Percentiles rank a stretch among this genome's conserved stretches.
Evolutionary conservation across 23 tunicate genomes (phyloP).

Genomic region (Botrylloides violaceus): DNA sequence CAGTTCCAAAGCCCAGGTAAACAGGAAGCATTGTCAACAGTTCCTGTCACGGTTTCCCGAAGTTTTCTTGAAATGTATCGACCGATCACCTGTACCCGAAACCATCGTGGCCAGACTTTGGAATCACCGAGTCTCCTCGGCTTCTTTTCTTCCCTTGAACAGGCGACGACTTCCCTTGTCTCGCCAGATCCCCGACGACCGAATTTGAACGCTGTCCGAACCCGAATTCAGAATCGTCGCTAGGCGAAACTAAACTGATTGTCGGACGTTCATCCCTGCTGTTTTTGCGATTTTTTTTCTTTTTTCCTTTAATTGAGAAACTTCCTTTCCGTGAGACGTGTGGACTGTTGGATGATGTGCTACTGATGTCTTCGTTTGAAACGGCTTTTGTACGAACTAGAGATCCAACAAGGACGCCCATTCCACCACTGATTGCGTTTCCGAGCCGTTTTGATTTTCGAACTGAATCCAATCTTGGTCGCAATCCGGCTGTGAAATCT

Average conservation of each 20-base stretch:
- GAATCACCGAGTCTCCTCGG: neutral
- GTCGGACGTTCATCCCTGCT: slow-evolving; percentile 51
- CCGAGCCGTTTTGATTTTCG: slow-evolving; percentile 65
- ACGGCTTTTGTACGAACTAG: slow-evolving; percentile 25
- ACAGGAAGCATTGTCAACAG: too few relatives aligned
- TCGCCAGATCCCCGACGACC: neutral
- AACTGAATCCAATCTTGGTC: slow-evolving; percentile 44
- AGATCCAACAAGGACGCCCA: slow-evolving; percentile 49
- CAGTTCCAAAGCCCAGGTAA: too few relatives aligned
- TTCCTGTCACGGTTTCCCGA: too few relatives aligned
- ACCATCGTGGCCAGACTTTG: neutral
- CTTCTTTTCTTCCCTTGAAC: neutral
- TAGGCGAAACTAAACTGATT: slow-evolving; percentile 45
- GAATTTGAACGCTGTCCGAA: neutral
- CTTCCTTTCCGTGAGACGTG: slow-evolving; percentile 19
- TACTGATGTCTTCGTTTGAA: slow-evolving; percentile 48
- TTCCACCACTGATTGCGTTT: slow-evolving; percentile 81
- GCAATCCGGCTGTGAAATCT: slow-evolving; percentile 72
- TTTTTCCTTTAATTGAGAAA: slow-evolving; percentile 20
- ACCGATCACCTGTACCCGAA: too few relatives aligned
- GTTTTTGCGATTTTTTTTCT: slow-evolving; percentile 46
- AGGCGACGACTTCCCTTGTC: neutral
- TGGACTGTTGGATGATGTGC: slow-evolving; percentile 14
- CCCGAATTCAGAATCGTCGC: slow-evolving; percentile 28
- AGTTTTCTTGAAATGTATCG: too few relatives aligned